Evolutionary conservation across 1,140 invertebrate genomes (phyloP).

Genomic region (Heliothis subflexa): DNA sequence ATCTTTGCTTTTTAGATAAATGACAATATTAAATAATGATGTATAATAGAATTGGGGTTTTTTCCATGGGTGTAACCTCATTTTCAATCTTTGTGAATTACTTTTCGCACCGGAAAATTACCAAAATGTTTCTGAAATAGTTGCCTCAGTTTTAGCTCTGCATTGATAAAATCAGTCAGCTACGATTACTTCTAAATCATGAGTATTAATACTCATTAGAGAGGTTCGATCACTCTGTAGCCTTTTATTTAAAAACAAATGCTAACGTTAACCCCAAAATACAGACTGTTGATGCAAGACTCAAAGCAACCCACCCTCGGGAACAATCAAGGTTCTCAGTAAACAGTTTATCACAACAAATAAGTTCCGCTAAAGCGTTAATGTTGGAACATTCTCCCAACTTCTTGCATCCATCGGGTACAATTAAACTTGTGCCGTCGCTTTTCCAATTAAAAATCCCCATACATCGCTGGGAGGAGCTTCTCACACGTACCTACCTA

Average conservation of each 20-base stretch:
- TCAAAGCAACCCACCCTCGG: not conserved
- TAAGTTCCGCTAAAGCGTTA: not conserved
- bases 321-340: too few species aligned
- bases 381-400: not conserved
- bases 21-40: not conserved
- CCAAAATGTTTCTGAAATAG: too few species aligned
- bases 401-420: conserved; percentile 5
- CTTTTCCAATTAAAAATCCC: conserved; percentile 49
- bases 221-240: not conserved
- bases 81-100: too few species aligned
- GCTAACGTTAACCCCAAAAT: not conserved
- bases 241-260: not conserved
- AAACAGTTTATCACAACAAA: not conserved
- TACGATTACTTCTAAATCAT: too few species aligned
- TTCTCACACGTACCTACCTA: conserved; percentile 74
- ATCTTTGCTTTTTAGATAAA: not conserved
- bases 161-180: too few species aligned
- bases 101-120: too few species aligned
- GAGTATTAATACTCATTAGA: not conserved
- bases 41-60: not conserved
- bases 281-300: not conserved
- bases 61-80: too few species aligned
- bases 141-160: too few species aligned
- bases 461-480: conserved; percentile 41
- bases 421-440: conserved; percentile 13